phyloP scores from a whole-genome alignment of 2,888 invertebrate genomes.

The Drosophila vallismaia region DNA sequence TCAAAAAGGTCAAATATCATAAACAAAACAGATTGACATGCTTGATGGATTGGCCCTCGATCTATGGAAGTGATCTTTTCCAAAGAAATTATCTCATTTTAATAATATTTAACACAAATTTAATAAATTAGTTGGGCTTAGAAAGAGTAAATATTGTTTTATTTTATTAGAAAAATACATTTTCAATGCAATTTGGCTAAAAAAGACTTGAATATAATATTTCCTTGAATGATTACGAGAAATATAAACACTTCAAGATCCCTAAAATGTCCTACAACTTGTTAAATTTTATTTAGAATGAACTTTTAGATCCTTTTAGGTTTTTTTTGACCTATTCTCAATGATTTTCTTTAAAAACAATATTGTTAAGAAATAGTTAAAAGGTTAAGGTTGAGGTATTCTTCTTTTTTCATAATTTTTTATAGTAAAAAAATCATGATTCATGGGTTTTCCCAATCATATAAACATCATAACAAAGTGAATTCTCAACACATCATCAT shows the following conservation, averaged over 20 bases:
- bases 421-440: background rate
- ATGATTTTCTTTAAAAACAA: no score
- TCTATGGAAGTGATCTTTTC: slow-evolving; percentile 28
- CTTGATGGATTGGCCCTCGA: slow-evolving; percentile 48
- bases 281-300: no score
- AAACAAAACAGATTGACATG: slow-evolving; percentile 40
- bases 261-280: no score
- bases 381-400: background rate
- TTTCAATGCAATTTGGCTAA: no score
- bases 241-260: no score
- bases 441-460: background rate
- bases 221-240: no score
- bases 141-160: background rate
- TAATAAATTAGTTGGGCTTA: background rate
- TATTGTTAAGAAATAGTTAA: background rate
- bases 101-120: background rate
- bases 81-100: slow-evolving; percentile 37
- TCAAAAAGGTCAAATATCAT: slow-evolving; percentile 70
- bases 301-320: no score
- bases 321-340: no score
- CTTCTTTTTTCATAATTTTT: background rate
- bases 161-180: no score
- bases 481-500: slow-evolving; percentile 7
- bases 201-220: no score
- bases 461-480: background rate